Conservation (phyloP, 1,140 invertebrate species). For the Agrilus planipennis region DNA sequence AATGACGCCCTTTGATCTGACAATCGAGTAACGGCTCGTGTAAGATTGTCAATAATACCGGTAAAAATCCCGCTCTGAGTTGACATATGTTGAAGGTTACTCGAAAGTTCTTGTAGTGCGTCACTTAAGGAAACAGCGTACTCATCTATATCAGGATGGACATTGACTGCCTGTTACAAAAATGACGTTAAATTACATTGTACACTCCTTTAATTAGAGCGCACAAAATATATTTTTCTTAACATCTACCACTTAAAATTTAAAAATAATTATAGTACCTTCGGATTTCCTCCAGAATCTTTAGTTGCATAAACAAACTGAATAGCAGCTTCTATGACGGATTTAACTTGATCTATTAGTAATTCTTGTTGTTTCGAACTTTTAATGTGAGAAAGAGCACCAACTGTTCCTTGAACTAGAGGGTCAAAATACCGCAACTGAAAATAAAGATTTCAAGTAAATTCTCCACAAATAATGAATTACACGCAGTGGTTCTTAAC, state of each 20-base stretch:
- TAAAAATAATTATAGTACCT: constrained; percentile 35
- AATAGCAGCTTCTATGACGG: constrained; percentile 80
- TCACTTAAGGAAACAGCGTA: constrained; percentile 64
- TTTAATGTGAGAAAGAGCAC: constrained; percentile 78
- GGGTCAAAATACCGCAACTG: constrained; percentile 66
- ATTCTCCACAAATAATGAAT: no score
- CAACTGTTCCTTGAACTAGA: constrained; percentile 68
- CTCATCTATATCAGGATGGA: constrained; percentile 77
- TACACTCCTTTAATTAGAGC: no score
- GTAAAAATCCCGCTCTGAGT: constrained; percentile 76
- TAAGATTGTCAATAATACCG: constrained; percentile 82
- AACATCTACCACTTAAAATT: constrained; percentile 1
- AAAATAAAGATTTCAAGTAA: background rate
- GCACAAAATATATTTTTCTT: no score
- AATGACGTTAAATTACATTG: constrained; percentile 7
- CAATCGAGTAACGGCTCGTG: constrained; percentile 69
- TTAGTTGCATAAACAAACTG: constrained; percentile 79
- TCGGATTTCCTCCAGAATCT: constrained; percentile 86
- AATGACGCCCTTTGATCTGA: constrained; percentile 53
- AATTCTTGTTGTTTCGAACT: constrained; percentile 83
- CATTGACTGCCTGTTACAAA: constrained; percentile 48
- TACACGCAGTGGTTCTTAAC: no score
- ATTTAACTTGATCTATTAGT: constrained; percentile 86
- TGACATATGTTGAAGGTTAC: constrained; percentile 71
- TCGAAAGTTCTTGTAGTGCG: constrained; percentile 69